phyloP scores from a whole-genome alignment of 64 coral and sea anemone genomes.

The Exaiptasia diaphana region DNA sequence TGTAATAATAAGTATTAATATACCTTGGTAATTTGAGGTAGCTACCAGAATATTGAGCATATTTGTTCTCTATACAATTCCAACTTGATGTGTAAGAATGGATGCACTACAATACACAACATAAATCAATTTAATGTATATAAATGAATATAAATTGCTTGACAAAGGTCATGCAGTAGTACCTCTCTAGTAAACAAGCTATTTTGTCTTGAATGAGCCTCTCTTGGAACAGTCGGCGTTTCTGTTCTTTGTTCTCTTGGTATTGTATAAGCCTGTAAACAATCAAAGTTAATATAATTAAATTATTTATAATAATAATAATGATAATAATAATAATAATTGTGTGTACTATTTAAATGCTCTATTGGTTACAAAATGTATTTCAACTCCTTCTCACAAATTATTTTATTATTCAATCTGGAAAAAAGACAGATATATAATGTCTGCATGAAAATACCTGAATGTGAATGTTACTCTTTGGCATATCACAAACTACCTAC shows the following conservation, averaged over 20 bases:
- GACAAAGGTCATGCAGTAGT: not conserved
- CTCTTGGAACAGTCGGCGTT: constrained; percentile 63
- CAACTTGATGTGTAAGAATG: constrained; percentile 86
- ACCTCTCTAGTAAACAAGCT: constrained; percentile 87
- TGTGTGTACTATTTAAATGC: too few species aligned
- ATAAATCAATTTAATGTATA: not conserved
- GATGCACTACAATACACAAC: constrained; percentile 72
- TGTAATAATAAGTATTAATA: not conserved
- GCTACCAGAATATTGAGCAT: constrained; percentile 77
- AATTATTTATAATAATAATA: too few species aligned
- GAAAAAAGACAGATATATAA: too few species aligned
- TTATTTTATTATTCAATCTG: too few species aligned
- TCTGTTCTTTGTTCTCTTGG: constrained; percentile 65
- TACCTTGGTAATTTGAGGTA: constrained; percentile 82
- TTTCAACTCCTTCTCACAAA: too few species aligned
- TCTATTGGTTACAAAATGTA: too few species aligned
- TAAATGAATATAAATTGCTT: not conserved
- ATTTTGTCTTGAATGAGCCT: constrained; percentile 66
- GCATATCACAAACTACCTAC: too few species aligned
- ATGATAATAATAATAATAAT: too few species aligned
- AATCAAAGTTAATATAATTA: not conserved
- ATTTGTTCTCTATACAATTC: constrained; percentile 97
- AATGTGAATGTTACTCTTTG: too few species aligned
- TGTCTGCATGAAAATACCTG: too few species aligned
- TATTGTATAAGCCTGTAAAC: constrained; percentile 72